These are phyloP conservation scores for Pseudorectes ferrugineus DNA, from an alignment of 2,113 vertebrate species.

Conservation along the genomic window DNA sequence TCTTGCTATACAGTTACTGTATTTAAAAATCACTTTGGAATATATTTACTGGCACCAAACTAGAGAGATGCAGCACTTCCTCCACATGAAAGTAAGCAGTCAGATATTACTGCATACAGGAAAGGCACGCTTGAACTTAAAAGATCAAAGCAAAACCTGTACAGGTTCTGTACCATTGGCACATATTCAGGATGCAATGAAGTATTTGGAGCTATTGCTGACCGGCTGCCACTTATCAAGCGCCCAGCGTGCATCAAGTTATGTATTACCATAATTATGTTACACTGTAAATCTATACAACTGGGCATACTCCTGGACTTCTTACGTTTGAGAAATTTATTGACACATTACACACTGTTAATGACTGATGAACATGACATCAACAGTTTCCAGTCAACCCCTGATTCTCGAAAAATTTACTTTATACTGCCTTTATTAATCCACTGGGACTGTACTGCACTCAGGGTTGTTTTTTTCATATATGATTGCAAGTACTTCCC, in stretches of 20 bases:
- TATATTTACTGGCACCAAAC: background rate
- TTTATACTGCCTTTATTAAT: background rate
- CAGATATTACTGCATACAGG: background rate
- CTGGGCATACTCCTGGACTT: background rate
- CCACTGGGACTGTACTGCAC: background rate
- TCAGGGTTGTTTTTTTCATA: background rate
- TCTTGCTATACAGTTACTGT: background rate
- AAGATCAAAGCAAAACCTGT: background rate
- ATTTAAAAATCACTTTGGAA: background rate
- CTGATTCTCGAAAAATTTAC: background rate
- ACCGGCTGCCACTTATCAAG: background rate
- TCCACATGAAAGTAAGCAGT: background rate
- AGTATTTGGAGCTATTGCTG: background rate
- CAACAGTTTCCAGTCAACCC: background rate
- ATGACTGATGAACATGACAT: background rate
- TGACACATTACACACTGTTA: background rate
- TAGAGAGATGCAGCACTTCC: background rate
- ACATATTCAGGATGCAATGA: background rate
- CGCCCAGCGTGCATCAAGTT: background rate
- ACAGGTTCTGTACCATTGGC: background rate
- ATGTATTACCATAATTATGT: background rate
- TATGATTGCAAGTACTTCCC: background rate
- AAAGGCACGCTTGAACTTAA: background rate
- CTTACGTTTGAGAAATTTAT: background rate
- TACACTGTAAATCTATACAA: background rate